Base-by-base conservation (phyloP, 2,113 vertebrate species). In the Pongo abelii region DNA sequence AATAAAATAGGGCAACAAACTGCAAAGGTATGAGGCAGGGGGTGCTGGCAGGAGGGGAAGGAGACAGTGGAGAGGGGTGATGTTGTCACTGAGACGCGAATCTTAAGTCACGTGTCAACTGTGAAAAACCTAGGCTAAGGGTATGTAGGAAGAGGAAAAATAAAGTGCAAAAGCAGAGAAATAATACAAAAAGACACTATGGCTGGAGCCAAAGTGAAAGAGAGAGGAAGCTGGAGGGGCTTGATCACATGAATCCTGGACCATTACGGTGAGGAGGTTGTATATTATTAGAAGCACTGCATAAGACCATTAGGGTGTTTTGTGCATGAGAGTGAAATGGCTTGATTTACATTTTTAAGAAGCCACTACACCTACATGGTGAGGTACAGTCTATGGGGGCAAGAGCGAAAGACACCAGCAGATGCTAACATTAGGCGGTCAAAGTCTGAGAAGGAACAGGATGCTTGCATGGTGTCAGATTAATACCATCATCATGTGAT, bases 381-480 rank as follows among this genome's bases (percentile, higher is more conserved):
- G 25, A 57, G 55, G 6, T 22, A 9, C 12, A 2, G 32, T 25
- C 35, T 1, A 14, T 6, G 9, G 38, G 23, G 14, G 69, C 10
- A 13, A 84, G n/a, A 83, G 43, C 18, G 0, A 27, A 74, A 55
- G 48, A 50, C 13, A 25, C 32, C 1, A 5, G 50, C 0, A 22
- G 23, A 14, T n/a, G 67, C 40, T 20, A 2, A 23, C 2, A 2
- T 32, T 25, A 5, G 50, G 0, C 2, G 3, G 7, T 14, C 6
- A 8, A 20, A 0, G 1, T 35, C 25, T 32, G 18, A 17, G 25
- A 75, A 27, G 50, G 9, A 40, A 8, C 1, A 12, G 38, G 20
- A 8, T 23, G 6, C 6, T 69, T 77, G 30, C 20, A 7, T 3
- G 16, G 11, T 2, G 35, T 12, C 52, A 67, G 30, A 50, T 59